These are phyloP conservation scores for Pogonomyrmex barbatus DNA, from an alignment of 1,140 invertebrate species.

Conservation along the genomic window DNA sequence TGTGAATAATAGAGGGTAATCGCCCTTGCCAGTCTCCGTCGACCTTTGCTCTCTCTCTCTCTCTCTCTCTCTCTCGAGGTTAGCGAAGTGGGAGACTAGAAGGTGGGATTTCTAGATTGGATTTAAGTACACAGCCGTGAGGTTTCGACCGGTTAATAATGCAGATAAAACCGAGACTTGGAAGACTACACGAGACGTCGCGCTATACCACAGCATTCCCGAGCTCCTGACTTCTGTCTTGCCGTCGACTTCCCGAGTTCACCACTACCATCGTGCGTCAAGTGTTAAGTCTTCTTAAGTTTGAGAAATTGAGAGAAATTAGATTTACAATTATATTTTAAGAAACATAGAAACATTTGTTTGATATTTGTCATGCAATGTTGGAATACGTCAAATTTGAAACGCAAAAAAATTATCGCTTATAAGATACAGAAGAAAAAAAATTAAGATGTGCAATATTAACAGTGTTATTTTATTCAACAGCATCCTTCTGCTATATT, in stretches of 20 bases:
- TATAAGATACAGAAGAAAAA: conserved; percentile 1
- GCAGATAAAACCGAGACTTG: conserved; percentile 79
- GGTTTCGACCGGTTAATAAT: conserved; percentile 84
- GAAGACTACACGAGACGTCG: conserved; percentile 69
- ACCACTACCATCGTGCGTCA: background rate
- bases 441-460: background rate
- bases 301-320: conserved; percentile 40
- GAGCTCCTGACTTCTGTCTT: conserved; percentile 60
- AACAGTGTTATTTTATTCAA: background rate
- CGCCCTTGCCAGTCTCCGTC: conserved; percentile 80
- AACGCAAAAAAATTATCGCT: background rate
- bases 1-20: conserved; percentile 84
- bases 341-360: background rate
- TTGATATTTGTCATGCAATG: background rate
- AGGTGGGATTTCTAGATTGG: conserved; percentile 81
- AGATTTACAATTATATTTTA: background rate
- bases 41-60: conserved; percentile 68
- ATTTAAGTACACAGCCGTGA: conserved; percentile 83
- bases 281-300: background rate
- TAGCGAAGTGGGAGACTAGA: conserved; percentile 73
- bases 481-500: background rate
- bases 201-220: conserved; percentile 60
- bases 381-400: background rate
- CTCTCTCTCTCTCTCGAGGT: conserved; percentile 10
- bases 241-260: conserved; percentile 32